A percentile compares a stretch with the other conserved stretches of the same genome.
These are phyloP conservation scores for Vimba vimba DNA, from an alignment of 2,113 vertebrate species.

Conservation along the genomic window DNA sequence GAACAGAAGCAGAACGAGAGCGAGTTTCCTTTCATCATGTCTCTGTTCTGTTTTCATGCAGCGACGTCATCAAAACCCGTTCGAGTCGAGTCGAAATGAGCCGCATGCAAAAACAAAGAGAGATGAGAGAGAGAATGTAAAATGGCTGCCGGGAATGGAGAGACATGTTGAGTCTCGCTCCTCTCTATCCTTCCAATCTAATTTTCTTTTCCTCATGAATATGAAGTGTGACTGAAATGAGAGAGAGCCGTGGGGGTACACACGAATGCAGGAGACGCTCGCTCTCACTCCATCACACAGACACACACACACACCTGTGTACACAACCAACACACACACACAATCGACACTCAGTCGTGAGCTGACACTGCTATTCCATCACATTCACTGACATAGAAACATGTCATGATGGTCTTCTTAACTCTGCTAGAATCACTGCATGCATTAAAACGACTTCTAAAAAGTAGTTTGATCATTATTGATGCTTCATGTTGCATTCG, in stretches of 20 bases:
- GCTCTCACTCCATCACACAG: not conserved
- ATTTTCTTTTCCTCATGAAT: constrained; percentile 48
- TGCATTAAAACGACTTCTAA: too few relatives aligned
- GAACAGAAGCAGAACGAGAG: not conserved
- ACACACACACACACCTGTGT: not conserved
- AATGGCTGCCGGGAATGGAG: constrained; percentile 18
- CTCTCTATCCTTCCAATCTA: constrained; percentile 34
- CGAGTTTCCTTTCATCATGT: not conserved
- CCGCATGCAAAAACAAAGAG: not conserved
- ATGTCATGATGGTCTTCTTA: too few relatives aligned
- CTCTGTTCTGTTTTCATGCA: not conserved
- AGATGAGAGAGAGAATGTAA: not conserved
- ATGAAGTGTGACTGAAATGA: constrained; percentile 46
- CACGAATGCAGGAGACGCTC: constrained; percentile 4
- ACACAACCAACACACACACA: not conserved
- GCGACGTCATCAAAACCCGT: not conserved
- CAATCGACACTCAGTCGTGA: too few relatives aligned
- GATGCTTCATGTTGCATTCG: too few relatives aligned
- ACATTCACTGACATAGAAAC: too few relatives aligned
- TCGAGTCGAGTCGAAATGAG: not conserved
- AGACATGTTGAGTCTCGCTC: not conserved
- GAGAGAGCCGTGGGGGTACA: constrained; percentile 6
- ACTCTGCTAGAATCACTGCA: too few relatives aligned
- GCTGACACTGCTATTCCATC: too few relatives aligned
- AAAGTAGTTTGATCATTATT: too few relatives aligned